A percentile compares a stretch with the other conserved stretches of the same genome.
phyloP scores from a whole-genome alignment of 1,140 invertebrate species.

The Brachystomella parvula region DNA sequence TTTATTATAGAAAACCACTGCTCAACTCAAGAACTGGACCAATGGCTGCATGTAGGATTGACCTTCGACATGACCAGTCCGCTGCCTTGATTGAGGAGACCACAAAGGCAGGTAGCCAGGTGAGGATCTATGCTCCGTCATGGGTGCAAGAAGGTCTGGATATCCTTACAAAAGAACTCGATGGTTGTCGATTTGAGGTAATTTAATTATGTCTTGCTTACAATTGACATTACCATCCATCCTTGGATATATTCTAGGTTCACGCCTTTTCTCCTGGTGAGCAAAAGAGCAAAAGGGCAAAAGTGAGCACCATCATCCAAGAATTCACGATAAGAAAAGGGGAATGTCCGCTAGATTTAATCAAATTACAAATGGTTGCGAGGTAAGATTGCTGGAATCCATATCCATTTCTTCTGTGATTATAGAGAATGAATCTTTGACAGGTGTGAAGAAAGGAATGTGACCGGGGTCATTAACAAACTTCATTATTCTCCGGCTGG shows the following conservation, averaged over 20 bases:
- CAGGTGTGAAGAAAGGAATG: constrained; percentile 16
- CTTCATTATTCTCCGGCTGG: constrained; percentile 9
- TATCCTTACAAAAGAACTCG: constrained; percentile 4
- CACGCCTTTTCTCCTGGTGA: not conserved
- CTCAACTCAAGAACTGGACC: not conserved
- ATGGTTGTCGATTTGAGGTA: too few relatives aligned
- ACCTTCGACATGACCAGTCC: constrained; percentile 11
- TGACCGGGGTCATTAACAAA: constrained; percentile 18
- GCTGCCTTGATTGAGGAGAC: not conserved
- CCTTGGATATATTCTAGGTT: constrained; percentile 2
- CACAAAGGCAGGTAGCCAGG: not conserved
- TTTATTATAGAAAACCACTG: not conserved
- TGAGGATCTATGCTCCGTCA: constrained; percentile 19
- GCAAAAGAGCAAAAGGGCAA: too few relatives aligned
- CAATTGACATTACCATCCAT: too few relatives aligned
- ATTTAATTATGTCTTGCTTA: not conserved
- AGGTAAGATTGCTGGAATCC: too few relatives aligned
- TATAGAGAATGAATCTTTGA: too few relatives aligned
- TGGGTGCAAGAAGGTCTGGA: constrained; percentile 20
- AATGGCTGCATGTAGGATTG: not conserved
- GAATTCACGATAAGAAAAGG: constrained; percentile 7
- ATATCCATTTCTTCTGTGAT: too few relatives aligned
- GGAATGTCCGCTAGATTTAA: not conserved
- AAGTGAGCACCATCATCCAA: not conserved
- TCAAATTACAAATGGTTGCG: constrained; percentile 17